A percentile compares a stretch with the other conserved stretches of the same genome.
phyloP scores from a whole-genome alignment of 1,140 invertebrate genomes.

The Drosophila sp. region DNA sequence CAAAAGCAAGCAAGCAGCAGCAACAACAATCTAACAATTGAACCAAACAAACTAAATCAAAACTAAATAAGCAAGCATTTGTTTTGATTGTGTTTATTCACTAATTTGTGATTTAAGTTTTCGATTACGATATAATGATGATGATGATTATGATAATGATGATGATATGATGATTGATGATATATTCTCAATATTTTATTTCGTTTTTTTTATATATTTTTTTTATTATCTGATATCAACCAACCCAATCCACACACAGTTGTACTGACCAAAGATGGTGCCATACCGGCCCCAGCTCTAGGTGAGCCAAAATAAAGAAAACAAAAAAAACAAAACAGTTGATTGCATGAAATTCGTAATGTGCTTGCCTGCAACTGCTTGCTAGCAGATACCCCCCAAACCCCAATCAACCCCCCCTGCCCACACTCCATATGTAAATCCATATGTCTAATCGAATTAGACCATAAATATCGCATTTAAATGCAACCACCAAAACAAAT shows the following conservation, averaged over 20 bases:
- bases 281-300: slow-evolving; percentile 89
- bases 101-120: slow-evolving; percentile 51
- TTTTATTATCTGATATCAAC: slow-evolving; percentile 71
- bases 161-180: slow-evolving; percentile 54
- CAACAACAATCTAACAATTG: background rate
- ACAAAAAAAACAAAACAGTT: slow-evolving; percentile 15
- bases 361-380: slow-evolving; percentile 37
- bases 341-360: slow-evolving; percentile 32
- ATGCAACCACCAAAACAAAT: too few species aligned
- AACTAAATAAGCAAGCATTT: slow-evolving; percentile 28
- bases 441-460: background rate
- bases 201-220: slow-evolving; percentile 64
- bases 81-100: slow-evolving; percentile 16
- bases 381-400: slow-evolving; percentile 17
- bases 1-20: slow-evolving; percentile 35
- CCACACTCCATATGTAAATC: background rate
- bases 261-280: slow-evolving; percentile 90
- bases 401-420: background rate
- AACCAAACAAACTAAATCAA: slow-evolving; percentile 32
- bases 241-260: slow-evolving; percentile 83
- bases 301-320: slow-evolving; percentile 82
- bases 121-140: slow-evolving; percentile 49
- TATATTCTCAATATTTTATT: slow-evolving; percentile 29
- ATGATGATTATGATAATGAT: slow-evolving; percentile 52
- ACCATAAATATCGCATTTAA: too few species aligned